These are phyloP conservation scores for Acrobasis suavella DNA, from an alignment of 2,888 invertebrate species.

Conservation along the genomic window DNA sequence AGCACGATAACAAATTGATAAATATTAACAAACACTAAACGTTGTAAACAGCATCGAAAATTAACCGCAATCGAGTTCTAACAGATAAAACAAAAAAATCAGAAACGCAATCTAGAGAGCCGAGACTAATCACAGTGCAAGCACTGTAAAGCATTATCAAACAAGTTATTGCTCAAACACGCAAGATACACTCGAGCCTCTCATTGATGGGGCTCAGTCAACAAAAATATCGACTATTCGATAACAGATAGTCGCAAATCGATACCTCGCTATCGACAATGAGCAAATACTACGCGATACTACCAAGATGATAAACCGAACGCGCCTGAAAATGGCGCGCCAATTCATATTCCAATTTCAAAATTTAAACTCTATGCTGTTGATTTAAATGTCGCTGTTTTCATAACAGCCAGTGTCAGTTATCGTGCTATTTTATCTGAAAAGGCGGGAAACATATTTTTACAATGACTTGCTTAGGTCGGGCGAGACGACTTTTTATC, in stretches of 20 bases:
- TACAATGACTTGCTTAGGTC: conserved; percentile 37
- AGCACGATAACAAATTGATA: conserved; percentile 26
- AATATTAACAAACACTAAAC: conserved; percentile 24
- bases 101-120: conserved; percentile 59
- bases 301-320: conserved; percentile 57
- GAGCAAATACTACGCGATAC: conserved; percentile 64
- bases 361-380: conserved; percentile 18
- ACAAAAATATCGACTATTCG: conserved; percentile 77
- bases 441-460: conserved; percentile 50
- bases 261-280: conserved; percentile 67
- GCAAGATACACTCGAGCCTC: conserved; percentile 71
- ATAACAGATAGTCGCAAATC: conserved; percentile 66
- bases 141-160: conserved; percentile 71
- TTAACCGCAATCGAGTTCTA: conserved; percentile 44
- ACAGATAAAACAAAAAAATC: conserved; percentile 61
- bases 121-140: conserved; percentile 67
- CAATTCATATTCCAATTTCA: conserved; percentile 31
- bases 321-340: conserved; percentile 43
- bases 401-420: not conserved
- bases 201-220: conserved; percentile 73
- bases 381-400: not conserved
- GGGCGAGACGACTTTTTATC: conserved; percentile 21
- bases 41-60: conserved; percentile 38
- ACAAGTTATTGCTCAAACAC: conserved; percentile 79
- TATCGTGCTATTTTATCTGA: conserved; percentile 34